These are phyloP conservation scores for Leuciscus idus DNA, from an alignment of 2,113 vertebrate species.

Conservation along the genomic window DNA sequence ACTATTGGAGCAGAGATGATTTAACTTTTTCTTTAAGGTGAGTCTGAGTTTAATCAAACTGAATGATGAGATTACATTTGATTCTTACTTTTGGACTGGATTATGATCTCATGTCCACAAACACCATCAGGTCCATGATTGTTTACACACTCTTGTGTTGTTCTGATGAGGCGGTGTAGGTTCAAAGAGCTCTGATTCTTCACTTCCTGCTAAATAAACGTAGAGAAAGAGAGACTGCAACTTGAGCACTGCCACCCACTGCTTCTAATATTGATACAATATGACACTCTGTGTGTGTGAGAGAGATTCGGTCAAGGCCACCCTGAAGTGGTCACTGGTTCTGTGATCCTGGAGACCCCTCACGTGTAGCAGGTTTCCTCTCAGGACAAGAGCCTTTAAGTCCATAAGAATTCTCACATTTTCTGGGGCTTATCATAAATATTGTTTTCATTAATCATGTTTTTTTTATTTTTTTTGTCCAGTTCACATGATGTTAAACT, in stretches of 20 bases:
- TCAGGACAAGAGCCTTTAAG: neutral
- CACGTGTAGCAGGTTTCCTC: neutral
- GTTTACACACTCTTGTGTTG: neutral
- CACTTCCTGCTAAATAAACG: slow-evolving; percentile 20
- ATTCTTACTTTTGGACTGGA: neutral
- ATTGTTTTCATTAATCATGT: slow-evolving; percentile 7
- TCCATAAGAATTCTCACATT: neutral
- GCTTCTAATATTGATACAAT: slow-evolving; percentile 21
- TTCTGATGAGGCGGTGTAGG: neutral
- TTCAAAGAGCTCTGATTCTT: slow-evolving; percentile 21
- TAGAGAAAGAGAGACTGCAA: neutral
- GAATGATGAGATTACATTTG: neutral
- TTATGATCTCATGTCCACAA: neutral
- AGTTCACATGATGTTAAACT: slow-evolving; percentile 16
- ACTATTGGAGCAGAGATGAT: no score
- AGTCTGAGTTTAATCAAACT: neutral
- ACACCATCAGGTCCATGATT: neutral
- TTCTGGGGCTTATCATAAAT: neutral
- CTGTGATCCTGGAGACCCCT: neutral
- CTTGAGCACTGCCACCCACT: slow-evolving; percentile 35
- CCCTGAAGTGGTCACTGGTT: slow-evolving; percentile 25
- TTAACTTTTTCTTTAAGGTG: no score
- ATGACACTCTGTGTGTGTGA: slow-evolving; percentile 8
- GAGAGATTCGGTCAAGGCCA: slow-evolving; percentile 23
- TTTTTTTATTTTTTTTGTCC: neutral